Evolutionary conservation across 2,113 vertebrate species (phyloP).

Genomic region (Benitochromis conjunctus): DNA sequence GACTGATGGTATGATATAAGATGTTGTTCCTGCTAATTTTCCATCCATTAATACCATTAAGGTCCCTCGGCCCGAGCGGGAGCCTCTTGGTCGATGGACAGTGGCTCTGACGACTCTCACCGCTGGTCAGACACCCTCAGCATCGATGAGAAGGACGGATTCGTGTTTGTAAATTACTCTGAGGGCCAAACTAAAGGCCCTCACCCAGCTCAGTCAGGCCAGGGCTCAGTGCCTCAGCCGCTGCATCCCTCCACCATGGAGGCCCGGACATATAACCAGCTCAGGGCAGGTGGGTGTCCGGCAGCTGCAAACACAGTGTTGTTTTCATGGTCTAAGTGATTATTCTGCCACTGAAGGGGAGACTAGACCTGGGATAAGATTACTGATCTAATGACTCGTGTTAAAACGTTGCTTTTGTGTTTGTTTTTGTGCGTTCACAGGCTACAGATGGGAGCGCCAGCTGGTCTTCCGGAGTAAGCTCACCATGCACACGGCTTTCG

Average conservation of each 20-base stretch:
- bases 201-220: constrained; percentile 30
- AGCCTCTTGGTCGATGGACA: constrained; percentile 83
- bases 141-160: constrained; percentile 96
- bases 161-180: constrained; percentile 96
- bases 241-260: constrained; percentile 57
- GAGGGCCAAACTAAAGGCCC: constrained; percentile 80
- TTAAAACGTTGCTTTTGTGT: neutral
- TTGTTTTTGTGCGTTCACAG: constrained; percentile 58
- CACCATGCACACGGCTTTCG: constrained; percentile 98
- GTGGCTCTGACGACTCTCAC: constrained; percentile 87
- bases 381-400: neutral
- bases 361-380: too few relatives aligned
- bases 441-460: constrained; percentile 96
- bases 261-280: constrained; percentile 68
- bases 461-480: constrained; percentile 96
- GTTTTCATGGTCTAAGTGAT: neutral
- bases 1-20: rapidly evolving
- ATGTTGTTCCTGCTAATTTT: neutral
- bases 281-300: constrained; percentile 62
- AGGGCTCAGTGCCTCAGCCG: constrained; percentile 54
- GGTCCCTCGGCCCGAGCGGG: constrained; percentile 67
- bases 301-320: rapidly evolving
- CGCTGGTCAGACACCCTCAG: constrained; percentile 97
- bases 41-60: neutral
- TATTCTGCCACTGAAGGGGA: neutral